Percentiles rank a stretch among this genome's conserved stretches.
Conservation (phyloP, 2,797 vertebrate genomes). For the Pangasius larnaudii region DNA sequence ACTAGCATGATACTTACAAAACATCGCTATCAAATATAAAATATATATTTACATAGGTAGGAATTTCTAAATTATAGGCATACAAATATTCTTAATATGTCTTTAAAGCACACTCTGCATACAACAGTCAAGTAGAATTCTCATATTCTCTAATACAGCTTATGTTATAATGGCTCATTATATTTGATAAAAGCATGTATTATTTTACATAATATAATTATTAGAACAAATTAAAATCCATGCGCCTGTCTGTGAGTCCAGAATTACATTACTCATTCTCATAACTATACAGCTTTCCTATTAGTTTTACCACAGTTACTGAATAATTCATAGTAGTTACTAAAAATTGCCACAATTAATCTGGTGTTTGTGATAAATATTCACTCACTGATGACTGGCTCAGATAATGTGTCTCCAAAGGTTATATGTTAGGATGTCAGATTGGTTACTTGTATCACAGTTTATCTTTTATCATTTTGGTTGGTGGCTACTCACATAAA, state of each 20-base stretch:
- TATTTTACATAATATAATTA: neutral
- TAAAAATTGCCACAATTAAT: slow-evolving; percentile 57
- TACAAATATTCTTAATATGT: neutral
- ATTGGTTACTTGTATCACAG: slow-evolving; percentile 84
- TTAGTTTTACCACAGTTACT: neutral
- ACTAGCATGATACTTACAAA: neutral
- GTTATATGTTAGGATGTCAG: slow-evolving; percentile 79
- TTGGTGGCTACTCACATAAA: slow-evolving; percentile 74
- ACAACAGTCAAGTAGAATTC: neutral
- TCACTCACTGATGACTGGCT: slow-evolving; percentile 79
- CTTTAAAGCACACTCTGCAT: neutral
- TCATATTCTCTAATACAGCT: neutral
- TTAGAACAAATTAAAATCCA: slow-evolving; percentile 37
- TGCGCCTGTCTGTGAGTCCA: neutral
- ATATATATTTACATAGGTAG: neutral
- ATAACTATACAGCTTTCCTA: neutral
- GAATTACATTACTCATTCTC: neutral
- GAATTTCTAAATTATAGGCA: neutral
- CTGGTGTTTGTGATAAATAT: slow-evolving; percentile 82
- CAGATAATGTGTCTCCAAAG: slow-evolving; percentile 80
- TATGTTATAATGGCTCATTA: neutral
- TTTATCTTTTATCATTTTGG: slow-evolving; percentile 82
- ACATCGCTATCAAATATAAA: neutral
- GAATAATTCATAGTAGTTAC: neutral
- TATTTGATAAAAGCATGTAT: neutral